Percentiles rank a stretch among this genome's conserved stretches.
phyloP scores from a whole-genome alignment of 2,888 invertebrate species.

The Harpagoxenus sublaevis region DNA sequence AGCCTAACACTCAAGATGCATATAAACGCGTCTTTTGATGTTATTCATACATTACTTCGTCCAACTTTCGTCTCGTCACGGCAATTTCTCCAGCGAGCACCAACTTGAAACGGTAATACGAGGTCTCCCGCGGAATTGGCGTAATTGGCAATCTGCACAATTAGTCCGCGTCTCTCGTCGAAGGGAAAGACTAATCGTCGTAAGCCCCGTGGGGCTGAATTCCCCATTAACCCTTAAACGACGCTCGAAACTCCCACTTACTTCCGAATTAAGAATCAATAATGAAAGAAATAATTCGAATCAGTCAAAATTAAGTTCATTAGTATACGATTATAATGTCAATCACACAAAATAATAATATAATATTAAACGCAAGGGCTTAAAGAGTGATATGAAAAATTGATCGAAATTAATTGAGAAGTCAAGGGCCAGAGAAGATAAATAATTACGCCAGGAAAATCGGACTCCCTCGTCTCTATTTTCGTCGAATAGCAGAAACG shows the following conservation, averaged over 20 bases:
- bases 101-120: conserved; percentile 40
- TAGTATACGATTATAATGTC: neutral
- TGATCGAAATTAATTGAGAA: neutral
- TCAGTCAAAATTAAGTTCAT: neutral
- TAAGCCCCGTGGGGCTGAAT: conserved; percentile 46
- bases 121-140: conserved; percentile 58
- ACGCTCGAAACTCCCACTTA: conserved; percentile 19
- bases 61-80: neutral
- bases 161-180: conserved; percentile 59
- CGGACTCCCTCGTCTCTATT: neutral
- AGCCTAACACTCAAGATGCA: neutral
- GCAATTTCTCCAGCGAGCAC: conserved; percentile 25
- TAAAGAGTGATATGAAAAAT: neutral
- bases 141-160: conserved; percentile 74
- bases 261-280: conserved; percentile 36
- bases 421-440: neutral
- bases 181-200: conserved; percentile 60
- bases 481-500: neutral
- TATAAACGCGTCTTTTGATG: neutral
- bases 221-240: conserved; percentile 48
- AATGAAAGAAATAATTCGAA: neutral
- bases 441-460: neutral
- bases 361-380: neutral
- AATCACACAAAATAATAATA: neutral
- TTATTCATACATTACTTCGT: conserved; percentile 10